Percentiles rank a stretch among this genome's conserved stretches.
These are phyloP conservation scores for Ypsolopha sequella DNA, from an alignment of 2,888 invertebrate genomes.

Conservation along the genomic window DNA sequence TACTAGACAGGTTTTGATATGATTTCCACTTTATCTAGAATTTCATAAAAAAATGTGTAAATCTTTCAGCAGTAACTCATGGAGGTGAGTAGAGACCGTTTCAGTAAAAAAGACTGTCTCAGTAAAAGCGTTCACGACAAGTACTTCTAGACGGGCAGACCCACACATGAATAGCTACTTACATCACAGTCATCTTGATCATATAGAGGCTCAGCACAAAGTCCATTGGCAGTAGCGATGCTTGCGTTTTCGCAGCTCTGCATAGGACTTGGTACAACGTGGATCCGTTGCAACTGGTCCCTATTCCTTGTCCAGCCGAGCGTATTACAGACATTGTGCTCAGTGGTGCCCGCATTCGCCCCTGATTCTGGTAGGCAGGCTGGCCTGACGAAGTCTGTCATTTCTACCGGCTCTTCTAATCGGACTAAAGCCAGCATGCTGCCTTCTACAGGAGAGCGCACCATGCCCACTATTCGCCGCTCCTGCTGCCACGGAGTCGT, in stretches of 20 bases:
- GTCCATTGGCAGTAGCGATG: slow-evolving; percentile 84
- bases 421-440: slow-evolving; percentile 87
- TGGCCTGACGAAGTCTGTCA: slow-evolving; percentile 87
- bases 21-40: no score
- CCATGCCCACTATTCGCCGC: slow-evolving; percentile 85
- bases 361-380: slow-evolving; percentile 80
- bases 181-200: slow-evolving; percentile 88
- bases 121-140: no score
- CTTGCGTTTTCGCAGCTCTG: slow-evolving; percentile 88
- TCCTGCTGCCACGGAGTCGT: slow-evolving; percentile 92
- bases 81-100: no score
- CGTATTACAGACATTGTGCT: slow-evolving; percentile 77
- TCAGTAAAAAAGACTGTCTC: no score
- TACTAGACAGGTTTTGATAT: no score
- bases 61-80: no score
- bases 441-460: slow-evolving; percentile 90
- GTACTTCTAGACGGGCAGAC: no score
- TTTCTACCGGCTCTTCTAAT: slow-evolving; percentile 78
- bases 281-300: slow-evolving; percentile 85
- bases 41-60: no score
- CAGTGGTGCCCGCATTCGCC: slow-evolving; percentile 20
- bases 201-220: slow-evolving; percentile 85
- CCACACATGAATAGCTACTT: slow-evolving; percentile 37
- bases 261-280: slow-evolving; percentile 82
- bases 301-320: slow-evolving; percentile 89